These are phyloP conservation scores for Idaea aversata DNA, from an alignment of 2,888 invertebrate species.

Conservation along the genomic window DNA sequence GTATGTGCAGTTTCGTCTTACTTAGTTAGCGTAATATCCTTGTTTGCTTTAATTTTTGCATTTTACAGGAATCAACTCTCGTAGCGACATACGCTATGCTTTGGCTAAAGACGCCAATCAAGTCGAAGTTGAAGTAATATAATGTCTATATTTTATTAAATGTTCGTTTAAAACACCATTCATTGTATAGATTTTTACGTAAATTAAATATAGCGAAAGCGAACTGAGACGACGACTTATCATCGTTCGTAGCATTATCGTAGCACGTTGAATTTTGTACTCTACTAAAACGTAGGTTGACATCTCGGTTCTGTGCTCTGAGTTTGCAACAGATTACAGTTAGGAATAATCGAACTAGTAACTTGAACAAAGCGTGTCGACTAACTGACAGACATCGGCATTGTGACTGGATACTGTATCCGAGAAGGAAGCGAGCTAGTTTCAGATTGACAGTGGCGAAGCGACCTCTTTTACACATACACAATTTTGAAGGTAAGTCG, in stretches of 20 bases:
- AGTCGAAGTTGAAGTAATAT: no score
- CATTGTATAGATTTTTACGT: no score
- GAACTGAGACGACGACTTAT: no score
- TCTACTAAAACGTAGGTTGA: no score
- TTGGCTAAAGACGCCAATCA: neutral
- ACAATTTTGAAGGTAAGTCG: no score
- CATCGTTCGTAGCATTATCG: no score
- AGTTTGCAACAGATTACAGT: neutral
- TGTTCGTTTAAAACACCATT: no score
- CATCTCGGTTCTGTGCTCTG: neutral
- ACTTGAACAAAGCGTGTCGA: slow-evolving; percentile 28
- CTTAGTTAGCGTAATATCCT: slow-evolving; percentile 7
- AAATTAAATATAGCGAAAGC: no score
- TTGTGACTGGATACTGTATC: slow-evolving; percentile 13
- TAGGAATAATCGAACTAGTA: neutral
- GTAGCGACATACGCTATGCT: neutral
- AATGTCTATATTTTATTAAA: no score
- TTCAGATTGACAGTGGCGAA: slow-evolving; percentile 20
- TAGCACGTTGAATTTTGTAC: no score
- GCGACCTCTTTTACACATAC: slow-evolving; percentile 12
- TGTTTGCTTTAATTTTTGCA: neutral
- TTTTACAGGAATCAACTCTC: neutral
- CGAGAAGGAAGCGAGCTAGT: neutral
- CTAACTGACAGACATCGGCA: slow-evolving; percentile 17
- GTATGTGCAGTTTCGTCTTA: slow-evolving; percentile 5